phyloP scores from a whole-genome alignment of 1,140 invertebrate genomes.

The Meteorus sp. region DNA sequence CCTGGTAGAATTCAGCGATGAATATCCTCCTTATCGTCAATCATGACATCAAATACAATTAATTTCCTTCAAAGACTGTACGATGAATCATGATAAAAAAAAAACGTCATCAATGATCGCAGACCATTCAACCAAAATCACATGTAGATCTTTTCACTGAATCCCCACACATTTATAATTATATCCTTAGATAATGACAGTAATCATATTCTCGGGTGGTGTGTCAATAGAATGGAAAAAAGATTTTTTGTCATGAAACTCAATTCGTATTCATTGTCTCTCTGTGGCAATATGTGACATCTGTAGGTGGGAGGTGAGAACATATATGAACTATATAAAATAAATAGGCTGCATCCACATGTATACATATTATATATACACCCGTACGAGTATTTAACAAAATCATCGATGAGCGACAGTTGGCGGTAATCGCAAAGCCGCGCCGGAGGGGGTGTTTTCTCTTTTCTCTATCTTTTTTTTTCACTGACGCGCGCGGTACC shows the following conservation, averaged over 20 bases:
- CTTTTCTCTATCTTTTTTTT: constrained; percentile 25
- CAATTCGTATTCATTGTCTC: not conserved
- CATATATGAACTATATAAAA: no score
- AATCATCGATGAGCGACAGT: constrained; percentile 43
- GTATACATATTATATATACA: constrained; percentile 9
- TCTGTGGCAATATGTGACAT: constrained; percentile 15
- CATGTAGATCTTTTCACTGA: no score
- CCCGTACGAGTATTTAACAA: constrained; percentile 16
- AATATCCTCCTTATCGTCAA: no score
- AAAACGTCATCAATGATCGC: no score
- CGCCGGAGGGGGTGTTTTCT: constrained; percentile 24
- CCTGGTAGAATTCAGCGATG: no score
- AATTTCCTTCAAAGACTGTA: no score
- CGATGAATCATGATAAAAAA: no score
- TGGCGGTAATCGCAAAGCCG: constrained; percentile 43
- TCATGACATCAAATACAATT: no score
- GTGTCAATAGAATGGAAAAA: no score
- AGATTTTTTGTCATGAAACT: not conserved
- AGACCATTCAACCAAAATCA: no score
- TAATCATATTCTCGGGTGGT: no score
- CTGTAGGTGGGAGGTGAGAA: constrained; percentile 27
- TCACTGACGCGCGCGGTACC: constrained; percentile 30
- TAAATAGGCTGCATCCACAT: constrained; percentile 3
- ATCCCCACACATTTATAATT: no score
- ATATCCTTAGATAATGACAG: not conserved